Base-by-base conservation (phyloP, 2,888 invertebrate species). In the Meghimatium bilineatum region DNA sequence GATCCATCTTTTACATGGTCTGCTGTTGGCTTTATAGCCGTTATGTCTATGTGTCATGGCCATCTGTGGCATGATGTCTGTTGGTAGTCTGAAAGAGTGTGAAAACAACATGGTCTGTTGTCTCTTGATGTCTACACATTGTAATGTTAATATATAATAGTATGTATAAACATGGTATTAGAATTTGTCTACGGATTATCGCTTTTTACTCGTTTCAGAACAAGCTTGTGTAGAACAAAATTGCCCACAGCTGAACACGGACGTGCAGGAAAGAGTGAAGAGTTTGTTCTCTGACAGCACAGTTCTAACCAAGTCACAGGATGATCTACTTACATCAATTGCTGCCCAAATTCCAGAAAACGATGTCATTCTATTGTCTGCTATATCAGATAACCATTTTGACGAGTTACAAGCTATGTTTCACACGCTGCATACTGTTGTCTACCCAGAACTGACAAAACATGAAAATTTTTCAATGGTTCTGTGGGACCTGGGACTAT, bases 361-460 rank as follows among this genome's bases (percentile, higher is more conserved):
- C 66, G 81, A 81, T 23, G 38, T 81, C 38, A 74, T 81, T 34
- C 36, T 81, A 6, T 2, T 81, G n/a, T 23, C 81, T 26, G 81
- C 81, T 10, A n/a, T 20, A 29, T 81, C 81, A 0, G 10, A 56
- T 20, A 66, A 81, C 29, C 81, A 81, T n/a, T 81, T 72, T 38
- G 66, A 72, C 10, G 81, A 81, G 63, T 60, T 81, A 75, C 81
- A 81, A 60, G 81, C 74, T 12, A 38, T 81, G 81, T 20, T 81
- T 14, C 66, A 75, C 44, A 38, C 32, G 0, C 63, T 81, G 3
- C 81, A 81, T 29, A 44, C n/a, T 12, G 29, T 74, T 1, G 81
- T 81, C 44, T 81, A 63, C 32, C 81, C 74, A 29, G 49, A 60
- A 32, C 23, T 81, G 74, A 20, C 52, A 2, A 69, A 69, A 36